A percentile compares a stretch with the other conserved stretches of the same genome.
These are phyloP conservation scores for Andrena chrysosceles DNA, from an alignment of 2,888 invertebrate genomes.

Conservation along the genomic window DNA sequence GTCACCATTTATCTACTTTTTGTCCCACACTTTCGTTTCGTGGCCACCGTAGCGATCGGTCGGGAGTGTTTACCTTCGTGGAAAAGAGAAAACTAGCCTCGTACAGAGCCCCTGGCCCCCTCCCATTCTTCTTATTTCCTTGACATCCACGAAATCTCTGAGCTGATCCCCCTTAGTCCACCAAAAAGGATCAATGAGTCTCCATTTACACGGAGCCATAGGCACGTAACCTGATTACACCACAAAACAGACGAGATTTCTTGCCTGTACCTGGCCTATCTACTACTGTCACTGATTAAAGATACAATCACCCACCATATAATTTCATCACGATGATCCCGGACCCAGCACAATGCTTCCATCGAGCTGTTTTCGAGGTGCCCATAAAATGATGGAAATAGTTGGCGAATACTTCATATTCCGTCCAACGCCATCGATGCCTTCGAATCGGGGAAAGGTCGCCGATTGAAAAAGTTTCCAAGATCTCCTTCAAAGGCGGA, in stretches of 20 bases:
- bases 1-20: conserved; percentile 84
- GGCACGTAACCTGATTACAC: conserved; percentile 23
- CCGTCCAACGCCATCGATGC: conserved; percentile 49
- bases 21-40: conserved; percentile 81
- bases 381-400: conserved; percentile 57
- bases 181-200: conserved; percentile 51
- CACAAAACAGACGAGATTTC: not conserved
- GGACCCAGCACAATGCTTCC: not conserved
- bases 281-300: not conserved
- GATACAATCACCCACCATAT: not conserved
- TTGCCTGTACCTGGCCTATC: not conserved
- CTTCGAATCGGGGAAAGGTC: conserved; percentile 55
- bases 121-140: conserved; percentile 53
- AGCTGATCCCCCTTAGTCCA: conserved; percentile 65
- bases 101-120: conserved; percentile 20
- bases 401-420: conserved; percentile 63
- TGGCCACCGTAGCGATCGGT: conserved; percentile 76
- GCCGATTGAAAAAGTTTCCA: conserved; percentile 80
- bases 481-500: conserved; percentile 54
- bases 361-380: conserved; percentile 25
- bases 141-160: conserved; percentile 65
- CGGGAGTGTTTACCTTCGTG: conserved; percentile 79
- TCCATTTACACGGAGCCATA: conserved; percentile 1
- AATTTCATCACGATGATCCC: conserved; percentile 8
- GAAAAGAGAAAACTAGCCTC: conserved; percentile 55